Base-by-base conservation (phyloP, 2,113 vertebrate species). In the Illadopsis cleaveri region DNA sequence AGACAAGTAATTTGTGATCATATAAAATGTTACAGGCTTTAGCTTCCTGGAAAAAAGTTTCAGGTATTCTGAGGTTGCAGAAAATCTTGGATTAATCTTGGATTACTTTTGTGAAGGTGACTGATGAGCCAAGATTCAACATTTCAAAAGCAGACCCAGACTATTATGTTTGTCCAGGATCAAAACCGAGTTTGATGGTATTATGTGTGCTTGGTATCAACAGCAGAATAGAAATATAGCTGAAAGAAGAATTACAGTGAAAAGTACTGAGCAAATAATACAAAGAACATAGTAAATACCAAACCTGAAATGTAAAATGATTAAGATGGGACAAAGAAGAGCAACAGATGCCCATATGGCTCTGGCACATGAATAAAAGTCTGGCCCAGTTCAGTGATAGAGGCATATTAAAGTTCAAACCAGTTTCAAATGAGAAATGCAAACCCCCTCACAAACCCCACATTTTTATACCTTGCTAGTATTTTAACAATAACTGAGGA, bases 231-330 rank as follows among this genome's bases (percentile, higher is more conserved):
- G 71, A 96, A 94, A 73, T 28, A 54, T 2, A 86, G 22, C 44
- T 42, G 45, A 90, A 84, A 80, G 58, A 81, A 91, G 40, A 92
- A 76, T 44, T 53, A 82, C 54, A 68, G 14, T 62, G 10, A 15
- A 15, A 88, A 88, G n/a, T 54, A 73, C 64, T 66, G 42, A 86
- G 78, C 62, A 96, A 93, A 89, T 73, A 92, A 73, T 33, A 80
- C 25, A 89, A 88, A 93, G 88, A 88, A 37, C 28, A 72, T 11
- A 37, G 42, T 66, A 97, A 95, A 92, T 93, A 90, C 33, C 78
- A 92, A 92, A 77, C 23, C 31, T 72, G 50, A 93, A 82, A 69
- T 4, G 3, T 24, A 65, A 92, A 92, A 90, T 18, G 1, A 91
- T 90, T 93, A 90, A 88, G 85, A 85, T 2, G 9, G 31, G 71